Evolutionary conservation across 2,113 vertebrate species (phyloP), one percentile per base, ranked within the genome.

Genomic region (Pseudorectes ferrugineus): DNA sequence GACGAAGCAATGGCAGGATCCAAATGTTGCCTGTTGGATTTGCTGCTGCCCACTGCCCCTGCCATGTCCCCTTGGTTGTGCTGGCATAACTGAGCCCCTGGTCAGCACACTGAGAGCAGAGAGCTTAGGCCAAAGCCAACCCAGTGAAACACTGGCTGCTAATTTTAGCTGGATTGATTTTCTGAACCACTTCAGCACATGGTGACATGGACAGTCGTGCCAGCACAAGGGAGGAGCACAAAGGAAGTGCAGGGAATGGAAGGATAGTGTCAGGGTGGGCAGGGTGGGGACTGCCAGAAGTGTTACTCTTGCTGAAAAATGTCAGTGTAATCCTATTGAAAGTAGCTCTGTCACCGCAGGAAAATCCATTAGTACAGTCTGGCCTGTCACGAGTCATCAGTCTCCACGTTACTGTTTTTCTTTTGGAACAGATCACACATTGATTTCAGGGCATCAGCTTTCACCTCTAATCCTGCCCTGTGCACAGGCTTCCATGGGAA

Each of bases 131-230:
- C 21, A 76, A 63, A 85, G n/a, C 17, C 12, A 46, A 14, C 51
- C 38, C 67, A 42, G 12, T 45, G 11, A 67, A 88, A 36, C 18
- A 58, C 18, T 2, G 2, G 52, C 62, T 55, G 33, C 52, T 91
- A 46, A 79, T 88, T 75, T 95, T 75, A 83, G 43, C 62, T 68
- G 67, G 35, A 59, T 14, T 76, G 48, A 40, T 82, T 85, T 92
- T 88, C 86, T 63, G 66, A 88, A 42, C 40, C 57, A 19, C 67
- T 91, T 67, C 57, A 49, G 61, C 0, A 1, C 26, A 24, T 21
- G 42, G 36, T 73, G 55, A 57, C 52, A 49, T 0, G 1, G 57
- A 28, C 29, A 38, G 33, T 70, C 1, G 0, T 9, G 36, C 45
- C 5, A 1, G n/a, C 26, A 35, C 1, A 10, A 46, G 2, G 9